Evolutionary conservation across 2,113 vertebrate species (phyloP).

Genomic region (Edolisoma coerulescens): DNA sequence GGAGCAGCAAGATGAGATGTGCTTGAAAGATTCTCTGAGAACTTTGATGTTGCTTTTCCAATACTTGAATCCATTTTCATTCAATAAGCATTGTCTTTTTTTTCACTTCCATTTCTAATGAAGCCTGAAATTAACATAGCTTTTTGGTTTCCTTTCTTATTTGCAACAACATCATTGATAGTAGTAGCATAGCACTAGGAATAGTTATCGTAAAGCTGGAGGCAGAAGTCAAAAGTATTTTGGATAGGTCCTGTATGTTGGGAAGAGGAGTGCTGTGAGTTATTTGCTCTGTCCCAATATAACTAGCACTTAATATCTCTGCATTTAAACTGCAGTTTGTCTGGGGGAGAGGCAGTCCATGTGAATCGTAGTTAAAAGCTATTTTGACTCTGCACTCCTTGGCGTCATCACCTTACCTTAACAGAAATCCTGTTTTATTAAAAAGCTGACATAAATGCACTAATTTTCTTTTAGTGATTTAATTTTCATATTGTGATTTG

Average conservation of each 20-base stretch:
- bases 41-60: background rate
- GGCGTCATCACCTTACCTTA: background rate
- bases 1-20: background rate
- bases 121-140: slow-evolving; percentile 10
- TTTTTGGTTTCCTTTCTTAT: background rate
- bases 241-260: background rate
- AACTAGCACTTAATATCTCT: background rate
- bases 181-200: background rate
- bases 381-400: background rate
- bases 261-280: background rate
- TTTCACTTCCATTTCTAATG: background rate
- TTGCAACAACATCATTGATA: background rate
- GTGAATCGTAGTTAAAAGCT: background rate
- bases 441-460: background rate
- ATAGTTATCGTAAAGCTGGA: background rate
- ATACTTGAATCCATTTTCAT: background rate
- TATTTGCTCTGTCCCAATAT: background rate
- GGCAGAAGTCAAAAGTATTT: background rate
- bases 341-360: background rate
- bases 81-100: background rate
- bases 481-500: background rate
- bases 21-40: background rate
- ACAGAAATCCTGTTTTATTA: background rate
- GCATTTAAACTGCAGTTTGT: background rate
- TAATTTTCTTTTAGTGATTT: background rate